phyloP scores from a whole-genome alignment of 2,113 vertebrate species.

The Tychaedon coryphoeus region DNA sequence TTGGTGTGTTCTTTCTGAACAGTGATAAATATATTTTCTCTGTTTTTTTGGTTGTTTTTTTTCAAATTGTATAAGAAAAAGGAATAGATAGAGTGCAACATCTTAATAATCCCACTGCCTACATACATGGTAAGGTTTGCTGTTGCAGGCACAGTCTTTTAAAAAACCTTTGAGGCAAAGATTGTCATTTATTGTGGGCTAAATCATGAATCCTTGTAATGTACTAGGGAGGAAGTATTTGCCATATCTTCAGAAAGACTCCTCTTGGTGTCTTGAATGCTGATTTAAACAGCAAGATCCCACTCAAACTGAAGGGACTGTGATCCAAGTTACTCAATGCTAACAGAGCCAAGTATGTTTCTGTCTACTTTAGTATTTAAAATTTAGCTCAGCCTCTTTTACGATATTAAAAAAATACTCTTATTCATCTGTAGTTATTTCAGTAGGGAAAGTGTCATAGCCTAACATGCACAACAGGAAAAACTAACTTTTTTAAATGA shows the following conservation, averaged over 20 bases:
- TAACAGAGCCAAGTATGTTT: not conserved
- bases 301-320: not conserved
- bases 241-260: not conserved
- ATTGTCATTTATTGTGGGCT: not conserved
- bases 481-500: not conserved
- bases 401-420: not conserved
- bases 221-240: not conserved
- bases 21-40: not conserved
- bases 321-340: not conserved
- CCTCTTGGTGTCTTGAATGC: not conserved
- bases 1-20: not conserved
- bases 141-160: not conserved
- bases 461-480: not conserved
- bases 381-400: not conserved
- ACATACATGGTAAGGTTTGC: not conserved
- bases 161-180: not conserved
- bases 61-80: not conserved
- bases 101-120: not conserved
- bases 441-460: not conserved
- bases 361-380: not conserved
- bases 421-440: not conserved
- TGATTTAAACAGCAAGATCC: not conserved
- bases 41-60: not conserved
- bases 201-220: not conserved
- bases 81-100: not conserved